Evolutionary conservation across 2,888 invertebrate species (phyloP).

Genomic region (Nipponacmea schrenckii): DNA sequence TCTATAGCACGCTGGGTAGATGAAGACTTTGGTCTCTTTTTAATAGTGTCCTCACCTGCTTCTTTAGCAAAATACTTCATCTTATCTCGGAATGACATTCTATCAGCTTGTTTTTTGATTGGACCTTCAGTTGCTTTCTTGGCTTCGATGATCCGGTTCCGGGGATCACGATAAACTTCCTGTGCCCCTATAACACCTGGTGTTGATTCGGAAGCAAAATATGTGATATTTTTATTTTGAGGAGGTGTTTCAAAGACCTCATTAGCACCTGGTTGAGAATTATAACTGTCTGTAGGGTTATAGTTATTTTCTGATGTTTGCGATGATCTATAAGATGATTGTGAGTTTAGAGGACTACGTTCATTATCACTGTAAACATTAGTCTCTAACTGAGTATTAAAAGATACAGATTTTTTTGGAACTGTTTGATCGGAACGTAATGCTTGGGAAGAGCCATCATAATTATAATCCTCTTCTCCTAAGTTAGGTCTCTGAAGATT

Average conservation of each 20-base stretch:
- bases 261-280: conserved; percentile 27
- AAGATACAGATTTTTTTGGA: conserved; percentile 68
- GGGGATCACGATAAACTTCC: conserved; percentile 96
- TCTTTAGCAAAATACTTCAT: conserved; percentile 99
- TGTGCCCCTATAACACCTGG: conserved; percentile 98
- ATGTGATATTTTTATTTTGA: conserved; percentile 31
- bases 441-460: conserved; percentile 5
- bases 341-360: conserved; percentile 40
- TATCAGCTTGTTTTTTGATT: conserved; percentile 72
- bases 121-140: conserved; percentile 42
- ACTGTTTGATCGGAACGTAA: conserved; percentile 28
- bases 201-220: conserved; percentile 74
- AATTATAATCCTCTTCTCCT: not conserved
- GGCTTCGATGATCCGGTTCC: conserved; percentile 86
- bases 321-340: conserved; percentile 45
- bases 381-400: conserved; percentile 66
- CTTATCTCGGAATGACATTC: conserved; percentile 96
- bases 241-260: conserved; percentile 38
- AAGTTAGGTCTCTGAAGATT: conserved; percentile 7
- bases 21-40: conserved; percentile 95
- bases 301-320: conserved; percentile 61
- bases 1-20: conserved; percentile 77
- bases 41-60: conserved; percentile 92
- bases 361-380: conserved; percentile 39
- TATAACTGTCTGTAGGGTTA: conserved; percentile 44